A percentile compares a stretch with the other conserved stretches of the same genome.
phyloP scores from a whole-genome alignment of 2,888 invertebrate species.

The Hirtodrosophila alboralis region DNA sequence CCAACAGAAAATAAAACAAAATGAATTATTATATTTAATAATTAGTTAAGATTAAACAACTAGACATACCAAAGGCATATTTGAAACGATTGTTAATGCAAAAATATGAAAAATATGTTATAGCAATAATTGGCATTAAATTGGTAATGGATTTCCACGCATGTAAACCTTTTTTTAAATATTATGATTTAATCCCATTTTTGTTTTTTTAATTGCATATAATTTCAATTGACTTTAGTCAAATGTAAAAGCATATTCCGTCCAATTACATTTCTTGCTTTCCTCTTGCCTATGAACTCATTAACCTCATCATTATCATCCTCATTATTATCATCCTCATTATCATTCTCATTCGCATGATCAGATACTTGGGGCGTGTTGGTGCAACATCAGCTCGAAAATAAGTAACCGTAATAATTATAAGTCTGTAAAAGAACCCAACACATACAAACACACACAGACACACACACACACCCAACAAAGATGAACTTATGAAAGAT shows the following conservation, averaged over 20 bases:
- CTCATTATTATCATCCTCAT: slow-evolving; percentile 8
- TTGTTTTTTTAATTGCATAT: slow-evolving; percentile 28
- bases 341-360: slow-evolving; percentile 7
- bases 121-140: slow-evolving; percentile 40
- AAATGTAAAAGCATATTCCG: slow-evolving; percentile 82
- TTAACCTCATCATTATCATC: slow-evolving; percentile 11
- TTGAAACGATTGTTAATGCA: slow-evolving; percentile 58
- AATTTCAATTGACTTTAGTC: slow-evolving; percentile 61
- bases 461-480: slow-evolving; percentile 23
- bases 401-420: slow-evolving; percentile 13
- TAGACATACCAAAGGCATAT: slow-evolving; percentile 83
- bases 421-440: slow-evolving; percentile 12
- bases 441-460: slow-evolving; percentile 26
- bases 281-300: slow-evolving; percentile 63
- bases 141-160: slow-evolving; percentile 31
- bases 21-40: slow-evolving; percentile 56
- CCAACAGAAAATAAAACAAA: slow-evolving; percentile 20
- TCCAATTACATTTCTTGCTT: slow-evolving; percentile 82
- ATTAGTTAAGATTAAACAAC: slow-evolving; percentile 70
- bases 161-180: slow-evolving; percentile 8
- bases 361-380: slow-evolving; percentile 17
- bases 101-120: slow-evolving; percentile 52
- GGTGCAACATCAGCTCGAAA: slow-evolving; percentile 7
- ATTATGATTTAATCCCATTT: slow-evolving; percentile 17
- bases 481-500: slow-evolving; percentile 27